Evolutionary conservation across 2,888 invertebrate genomes (phyloP).

Genomic region (Liodrosophila aerea): DNA sequence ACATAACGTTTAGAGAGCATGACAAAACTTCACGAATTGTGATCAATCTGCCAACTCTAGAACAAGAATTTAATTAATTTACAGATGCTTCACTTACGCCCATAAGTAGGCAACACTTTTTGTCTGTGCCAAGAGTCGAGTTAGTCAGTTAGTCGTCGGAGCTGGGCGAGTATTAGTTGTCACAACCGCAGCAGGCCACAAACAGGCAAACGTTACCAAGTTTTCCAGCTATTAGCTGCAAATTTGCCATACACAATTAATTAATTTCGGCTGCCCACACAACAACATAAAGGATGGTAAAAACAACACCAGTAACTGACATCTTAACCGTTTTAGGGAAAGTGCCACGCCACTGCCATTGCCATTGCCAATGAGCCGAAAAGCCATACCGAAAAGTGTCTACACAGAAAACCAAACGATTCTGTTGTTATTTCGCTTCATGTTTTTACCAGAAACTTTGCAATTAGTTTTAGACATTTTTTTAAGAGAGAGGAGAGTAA

Average conservation of each 20-base stretch:
- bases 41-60: slow-evolving; percentile 5
- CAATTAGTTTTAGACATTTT: slow-evolving; percentile 63
- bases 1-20: slow-evolving; percentile 1
- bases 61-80: slow-evolving; percentile 58
- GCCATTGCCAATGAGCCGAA: slow-evolving; percentile 42
- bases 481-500: slow-evolving; percentile 40
- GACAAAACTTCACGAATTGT: slow-evolving; percentile 16
- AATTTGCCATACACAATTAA: slow-evolving; percentile 75
- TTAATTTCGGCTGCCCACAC: slow-evolving; percentile 56
- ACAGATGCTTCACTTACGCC: slow-evolving; percentile 21
- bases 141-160: no score
- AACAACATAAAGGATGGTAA: slow-evolving; percentile 16
- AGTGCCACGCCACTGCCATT: slow-evolving; percentile 6
- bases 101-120: slow-evolving; percentile 38
- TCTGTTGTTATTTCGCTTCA: slow-evolving; percentile 40
- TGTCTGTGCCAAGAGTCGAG: slow-evolving; percentile 7
- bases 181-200: slow-evolving; percentile 51
- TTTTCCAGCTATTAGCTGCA: slow-evolving; percentile 72
- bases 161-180: no score
- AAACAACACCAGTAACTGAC: slow-evolving; percentile 31
- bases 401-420: slow-evolving; percentile 32
- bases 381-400: slow-evolving; percentile 27
- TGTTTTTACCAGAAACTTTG: slow-evolving; percentile 51
- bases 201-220: slow-evolving; percentile 55
- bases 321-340: slow-evolving; percentile 44